Evolutionary conservation across 2,797 vertebrate species (phyloP).

Genomic region (Xenopus petersii): DNA sequence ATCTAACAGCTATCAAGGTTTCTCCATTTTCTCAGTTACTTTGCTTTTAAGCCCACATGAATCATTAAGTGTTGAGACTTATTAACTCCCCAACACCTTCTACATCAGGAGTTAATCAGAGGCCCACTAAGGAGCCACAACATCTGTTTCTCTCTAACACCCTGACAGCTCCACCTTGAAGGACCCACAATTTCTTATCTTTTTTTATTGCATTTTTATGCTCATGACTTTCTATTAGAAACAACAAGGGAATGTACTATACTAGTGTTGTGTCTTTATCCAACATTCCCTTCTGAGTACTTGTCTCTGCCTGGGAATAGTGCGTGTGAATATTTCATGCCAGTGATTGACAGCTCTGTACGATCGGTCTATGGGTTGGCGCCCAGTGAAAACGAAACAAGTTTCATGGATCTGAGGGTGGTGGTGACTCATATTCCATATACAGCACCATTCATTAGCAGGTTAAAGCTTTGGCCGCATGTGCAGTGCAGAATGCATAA

Average conservation of each 20-base stretch:
- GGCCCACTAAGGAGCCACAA: conserved; percentile 8
- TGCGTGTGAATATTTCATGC: conserved; percentile 76
- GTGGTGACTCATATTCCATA: conserved; percentile 38
- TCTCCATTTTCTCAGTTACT: conserved; percentile 14
- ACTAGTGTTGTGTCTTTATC: conserved; percentile 36
- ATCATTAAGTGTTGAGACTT: conserved; percentile 40
- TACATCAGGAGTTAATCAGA: conserved; percentile 44
- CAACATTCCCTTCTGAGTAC: neutral
- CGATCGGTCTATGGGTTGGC: conserved; percentile 70
- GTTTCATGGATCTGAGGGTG: conserved; percentile 34
- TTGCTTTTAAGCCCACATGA: conserved; percentile 35
- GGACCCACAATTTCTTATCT: conserved; percentile 17
- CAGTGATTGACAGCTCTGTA: conserved; percentile 69
- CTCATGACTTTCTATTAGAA: too few relatives aligned
- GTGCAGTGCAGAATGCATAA: neutral
- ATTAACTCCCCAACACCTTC: conserved; percentile 40
- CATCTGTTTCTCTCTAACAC: conserved; percentile 41
- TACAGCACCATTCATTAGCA: conserved; percentile 5
- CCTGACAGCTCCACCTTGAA: conserved; percentile 4
- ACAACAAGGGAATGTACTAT: too few relatives aligned
- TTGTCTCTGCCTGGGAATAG: conserved; percentile 39
- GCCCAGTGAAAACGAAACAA: conserved; percentile 55
- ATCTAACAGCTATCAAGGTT: neutral
- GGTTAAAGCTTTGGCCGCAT: neutral
- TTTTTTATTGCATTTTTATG: neutral